A percentile compares a stretch with the other conserved stretches of the same genome.
These are phyloP conservation scores for Ectobius pallidus DNA, from an alignment of 2,888 invertebrate species.

Conservation along the genomic window DNA sequence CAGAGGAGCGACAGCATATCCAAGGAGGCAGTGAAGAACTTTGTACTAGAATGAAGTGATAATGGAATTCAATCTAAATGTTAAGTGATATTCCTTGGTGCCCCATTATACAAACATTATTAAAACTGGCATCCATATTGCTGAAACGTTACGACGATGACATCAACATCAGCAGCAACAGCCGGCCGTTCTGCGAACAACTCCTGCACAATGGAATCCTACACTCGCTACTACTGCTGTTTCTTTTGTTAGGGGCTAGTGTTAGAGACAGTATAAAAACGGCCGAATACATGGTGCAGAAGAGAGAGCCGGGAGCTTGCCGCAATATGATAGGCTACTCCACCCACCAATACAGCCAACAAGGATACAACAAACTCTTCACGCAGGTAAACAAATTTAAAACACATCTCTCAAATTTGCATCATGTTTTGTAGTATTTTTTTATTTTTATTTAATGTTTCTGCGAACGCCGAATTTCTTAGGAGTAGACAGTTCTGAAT, in stretches of 20 bases:
- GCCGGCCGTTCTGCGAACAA: neutral
- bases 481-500: no score
- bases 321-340: conserved; percentile 79
- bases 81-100: neutral
- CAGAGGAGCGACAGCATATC: no score
- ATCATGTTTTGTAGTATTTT: no score
- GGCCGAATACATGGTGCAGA: conserved; percentile 51
- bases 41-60: neutral
- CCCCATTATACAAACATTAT: neutral
- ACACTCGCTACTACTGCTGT: conserved; percentile 15
- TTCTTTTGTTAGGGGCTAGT: conserved; percentile 27
- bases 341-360: conserved; percentile 66
- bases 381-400: conserved; percentile 73
- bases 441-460: no score
- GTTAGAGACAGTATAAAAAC: conserved; percentile 39
- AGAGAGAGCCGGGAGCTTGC: conserved; percentile 58
- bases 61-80: neutral
- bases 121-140: conserved; percentile 12
- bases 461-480: no score
- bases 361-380: conserved; percentile 83
- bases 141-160: conserved; percentile 10
- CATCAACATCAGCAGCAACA: neutral
- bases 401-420: no score
- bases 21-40: neutral
- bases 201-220: conserved; percentile 7